Evolutionary conservation across 2,113 vertebrate species (phyloP), one percentile per base, ranked within the genome.

Genomic region (Apeltes quadracus): DNA sequence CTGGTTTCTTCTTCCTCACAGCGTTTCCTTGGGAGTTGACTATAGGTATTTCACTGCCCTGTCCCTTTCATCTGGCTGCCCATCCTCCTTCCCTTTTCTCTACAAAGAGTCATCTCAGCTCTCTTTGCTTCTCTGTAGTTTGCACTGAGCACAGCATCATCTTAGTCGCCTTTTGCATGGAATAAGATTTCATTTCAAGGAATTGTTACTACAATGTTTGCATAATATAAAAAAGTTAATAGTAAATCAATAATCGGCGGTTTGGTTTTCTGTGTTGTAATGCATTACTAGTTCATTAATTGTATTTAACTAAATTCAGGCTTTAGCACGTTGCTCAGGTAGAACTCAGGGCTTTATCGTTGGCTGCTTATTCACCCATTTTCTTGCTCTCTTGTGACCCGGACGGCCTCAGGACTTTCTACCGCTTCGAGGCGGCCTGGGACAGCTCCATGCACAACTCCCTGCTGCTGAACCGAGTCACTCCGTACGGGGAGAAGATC

Each of bases 361-460:
- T 53, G 5, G n/a, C 25, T 4, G 10, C 53, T 81, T 44, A 78
- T 48, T 38, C 5, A n/a, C n/a, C n/a, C n/a, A 50, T 39, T 65
- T 53, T 81, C n/a, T 62, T 70, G 34, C 29, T 61, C 67, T 75
- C 12, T 27, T 64, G 20, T 75, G 29, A 22, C 32, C 15, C 18
- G 65, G 51, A 89, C 1, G 74, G 86, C 79, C 75, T 51, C 92
- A 99, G 98, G 92, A 98, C 95, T 14, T 99, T 99, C 86, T 99
- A 94, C 91, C 97, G 95, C 70, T 98, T 99, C 13, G 96, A 98
- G 84, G 92, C 97, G 0, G 96, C 97, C 13, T 99, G 98, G 97
- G 98, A 99, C 67, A 99, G 97, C 84, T 99, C 97, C 85, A 98
- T 99, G 97, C 98, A 99, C 94, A 99, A 99, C 90, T 98, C 97